Base-by-base conservation (phyloP, 2,888 invertebrate species). In the Ophonus ardosiacus region DNA sequence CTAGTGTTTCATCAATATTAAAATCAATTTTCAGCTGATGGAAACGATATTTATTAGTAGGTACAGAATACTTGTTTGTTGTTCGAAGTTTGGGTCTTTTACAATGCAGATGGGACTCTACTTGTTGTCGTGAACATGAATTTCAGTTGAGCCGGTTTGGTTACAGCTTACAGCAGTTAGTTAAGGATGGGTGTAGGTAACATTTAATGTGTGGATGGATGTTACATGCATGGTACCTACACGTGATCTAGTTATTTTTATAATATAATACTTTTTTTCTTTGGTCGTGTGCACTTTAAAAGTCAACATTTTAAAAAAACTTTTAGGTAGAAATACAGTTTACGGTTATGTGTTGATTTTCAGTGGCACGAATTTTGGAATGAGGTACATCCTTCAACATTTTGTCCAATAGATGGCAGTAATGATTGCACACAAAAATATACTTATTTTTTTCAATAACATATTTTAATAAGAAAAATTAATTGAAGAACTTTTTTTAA, bases 241-340 rank as follows among this genome's bases (percentile, higher is more conserved):
- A 76, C 51, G 83, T 83, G 83, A 59, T 74, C 83, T 76, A 83
- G 71, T 74, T 74, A 74, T 40, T 40, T 31, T 74, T 74, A 74
- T 17, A 43, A 74, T 83, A 76, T 68, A 82, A 83, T 83, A 83
- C 83, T 83, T 76, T 24, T 74, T 24, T 31, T 74, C 74, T 57
- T 83, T 83, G 83, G 83, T 83, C 83, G 83, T 83, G 83, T 83
- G 83, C 83, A 83, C 38, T 63, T 21, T 81, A 68, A 51, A 51
- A 51, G 13, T 51, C 43, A 10, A 40, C 40, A 51, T 51, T 51
- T 10, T 51, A 51, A 51, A 51, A 13, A 51, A 51, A 51, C 43
- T 51, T 51, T 51, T 31, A 31, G 6, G 31, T 31, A 4, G 31
- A 31, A 31, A 31, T 31, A 6, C 31, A 31, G 31, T 31, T 31